Percentiles rank a stretch among this genome's conserved stretches.
These are phyloP conservation scores for Podargus strigoides DNA, from an alignment of 2,797 vertebrate species.

Conservation along the genomic window DNA sequence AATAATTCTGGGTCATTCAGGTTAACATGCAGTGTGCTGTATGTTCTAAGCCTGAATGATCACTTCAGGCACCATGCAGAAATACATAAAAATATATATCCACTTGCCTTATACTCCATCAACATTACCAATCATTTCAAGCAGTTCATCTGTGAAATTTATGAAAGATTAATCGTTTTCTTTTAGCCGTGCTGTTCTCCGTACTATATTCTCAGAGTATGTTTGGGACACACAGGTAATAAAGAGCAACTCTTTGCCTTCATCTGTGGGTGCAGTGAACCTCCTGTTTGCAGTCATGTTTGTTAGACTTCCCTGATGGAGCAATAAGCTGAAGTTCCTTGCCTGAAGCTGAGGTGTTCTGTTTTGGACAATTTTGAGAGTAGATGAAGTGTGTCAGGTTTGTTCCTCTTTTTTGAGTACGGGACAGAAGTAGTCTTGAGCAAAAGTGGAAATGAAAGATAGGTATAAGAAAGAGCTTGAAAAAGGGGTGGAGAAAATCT, in stretches of 20 bases:
- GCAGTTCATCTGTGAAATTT: not conserved
- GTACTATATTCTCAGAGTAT: not conserved
- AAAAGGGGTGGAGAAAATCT: not conserved
- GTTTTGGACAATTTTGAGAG: not conserved
- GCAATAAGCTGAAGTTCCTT: not conserved
- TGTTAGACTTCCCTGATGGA: not conserved
- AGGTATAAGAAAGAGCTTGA: not conserved
- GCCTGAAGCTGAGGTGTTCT: not conserved
- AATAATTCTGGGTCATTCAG: not conserved
- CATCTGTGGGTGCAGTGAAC: not conserved
- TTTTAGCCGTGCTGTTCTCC: not conserved
- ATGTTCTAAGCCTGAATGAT: not conserved
- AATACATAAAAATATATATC: not conserved
- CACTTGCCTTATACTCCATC: not conserved
- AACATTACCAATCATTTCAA: not conserved
- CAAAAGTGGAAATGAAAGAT: not conserved
- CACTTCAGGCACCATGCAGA: not conserved
- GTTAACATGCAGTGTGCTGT: not conserved
- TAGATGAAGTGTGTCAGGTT: fast-evolving
- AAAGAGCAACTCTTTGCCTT: not conserved
- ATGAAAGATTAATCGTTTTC: not conserved
- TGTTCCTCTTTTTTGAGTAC: not conserved
- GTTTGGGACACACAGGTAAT: not conserved
- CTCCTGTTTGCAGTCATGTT: not conserved
- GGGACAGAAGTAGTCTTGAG: not conserved